These are phyloP conservation scores for Apis florea DNA, from an alignment of 1,140 invertebrate genomes.

Conservation along the genomic window DNA sequence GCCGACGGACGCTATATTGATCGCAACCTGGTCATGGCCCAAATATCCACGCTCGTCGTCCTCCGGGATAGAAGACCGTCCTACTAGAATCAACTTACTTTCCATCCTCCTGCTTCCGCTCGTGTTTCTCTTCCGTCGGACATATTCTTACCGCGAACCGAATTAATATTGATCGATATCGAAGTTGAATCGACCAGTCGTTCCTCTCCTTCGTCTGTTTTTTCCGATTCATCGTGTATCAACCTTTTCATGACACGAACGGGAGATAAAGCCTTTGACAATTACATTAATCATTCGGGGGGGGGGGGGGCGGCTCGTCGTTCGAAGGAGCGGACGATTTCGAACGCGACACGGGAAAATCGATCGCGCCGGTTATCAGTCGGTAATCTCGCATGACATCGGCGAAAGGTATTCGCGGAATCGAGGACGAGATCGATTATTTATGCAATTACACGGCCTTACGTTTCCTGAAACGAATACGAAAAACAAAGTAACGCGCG, in stretches of 20 bases:
- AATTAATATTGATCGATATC: background rate
- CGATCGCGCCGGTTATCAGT: constrained; percentile 45
- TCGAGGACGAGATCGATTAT: constrained; percentile 11
- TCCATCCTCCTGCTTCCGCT: constrained; percentile 36
- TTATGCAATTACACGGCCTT: background rate
- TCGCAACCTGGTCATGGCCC: constrained; percentile 79
- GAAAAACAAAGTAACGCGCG: background rate
- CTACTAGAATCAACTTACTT: constrained; percentile 76
- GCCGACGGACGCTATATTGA: constrained; percentile 73
- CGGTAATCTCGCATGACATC: constrained; percentile 47
- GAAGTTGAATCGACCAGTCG: no score
- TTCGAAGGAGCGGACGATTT: background rate
- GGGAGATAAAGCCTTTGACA: no score
- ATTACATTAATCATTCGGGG: no score
- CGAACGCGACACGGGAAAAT: constrained; percentile 28
- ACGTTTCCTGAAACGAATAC: background rate
- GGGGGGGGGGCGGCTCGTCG: background rate
- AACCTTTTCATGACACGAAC: no score
- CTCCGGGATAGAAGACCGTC: constrained; percentile 71
- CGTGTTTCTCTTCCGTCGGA: no score
- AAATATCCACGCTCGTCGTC: constrained; percentile 77
- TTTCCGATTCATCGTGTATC: no score
- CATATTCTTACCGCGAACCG: no score
- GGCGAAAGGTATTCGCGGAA: constrained; percentile 28
- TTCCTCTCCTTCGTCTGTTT: no score